Evolutionary conservation across 2,113 vertebrate species (phyloP).

Genomic region (Eolophus roseicapilla): DNA sequence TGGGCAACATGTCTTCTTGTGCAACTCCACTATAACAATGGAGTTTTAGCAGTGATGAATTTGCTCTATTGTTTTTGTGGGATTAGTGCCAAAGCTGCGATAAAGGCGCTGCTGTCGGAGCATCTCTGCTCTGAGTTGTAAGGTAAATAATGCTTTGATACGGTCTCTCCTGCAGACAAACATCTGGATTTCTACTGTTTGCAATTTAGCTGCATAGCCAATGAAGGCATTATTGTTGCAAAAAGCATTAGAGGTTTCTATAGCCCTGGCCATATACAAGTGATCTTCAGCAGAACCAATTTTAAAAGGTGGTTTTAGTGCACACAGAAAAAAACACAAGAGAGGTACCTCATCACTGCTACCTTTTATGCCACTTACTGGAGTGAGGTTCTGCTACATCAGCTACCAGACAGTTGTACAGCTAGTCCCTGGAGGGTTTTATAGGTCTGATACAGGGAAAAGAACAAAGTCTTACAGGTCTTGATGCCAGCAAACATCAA

Average conservation of each 20-base stretch:
- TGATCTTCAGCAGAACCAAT: conserved; percentile 35
- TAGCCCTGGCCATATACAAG: not conserved
- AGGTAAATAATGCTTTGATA: conserved; percentile 18
- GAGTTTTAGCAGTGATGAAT: not conserved
- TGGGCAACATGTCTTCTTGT: not conserved
- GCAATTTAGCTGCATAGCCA: conserved; percentile 48
- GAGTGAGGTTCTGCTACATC: conserved; percentile 17
- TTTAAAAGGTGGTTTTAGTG: conserved; percentile 44
- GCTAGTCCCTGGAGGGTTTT: not conserved
- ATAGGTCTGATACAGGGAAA: not conserved
- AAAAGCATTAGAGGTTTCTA: conserved; percentile 44
- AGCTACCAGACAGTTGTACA: conserved; percentile 11
- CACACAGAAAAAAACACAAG: not conserved
- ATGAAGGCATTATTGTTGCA: conserved; percentile 37
- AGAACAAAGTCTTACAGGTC: not conserved
- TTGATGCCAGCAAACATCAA: not conserved
- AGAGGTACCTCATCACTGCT: not conserved
- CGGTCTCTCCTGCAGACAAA: not conserved
- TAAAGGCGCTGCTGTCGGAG: not conserved
- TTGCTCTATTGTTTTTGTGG: not conserved
- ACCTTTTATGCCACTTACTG: conserved; percentile 6
- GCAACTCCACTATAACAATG: not conserved
- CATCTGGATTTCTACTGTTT: conserved; percentile 32
- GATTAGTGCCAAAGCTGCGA: not conserved
- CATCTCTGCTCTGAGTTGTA: not conserved